Percentiles rank a stretch among this genome's conserved stretches.
phyloP scores from a whole-genome alignment of 1,140 invertebrate genomes.

The Pissodes strobi region DNA sequence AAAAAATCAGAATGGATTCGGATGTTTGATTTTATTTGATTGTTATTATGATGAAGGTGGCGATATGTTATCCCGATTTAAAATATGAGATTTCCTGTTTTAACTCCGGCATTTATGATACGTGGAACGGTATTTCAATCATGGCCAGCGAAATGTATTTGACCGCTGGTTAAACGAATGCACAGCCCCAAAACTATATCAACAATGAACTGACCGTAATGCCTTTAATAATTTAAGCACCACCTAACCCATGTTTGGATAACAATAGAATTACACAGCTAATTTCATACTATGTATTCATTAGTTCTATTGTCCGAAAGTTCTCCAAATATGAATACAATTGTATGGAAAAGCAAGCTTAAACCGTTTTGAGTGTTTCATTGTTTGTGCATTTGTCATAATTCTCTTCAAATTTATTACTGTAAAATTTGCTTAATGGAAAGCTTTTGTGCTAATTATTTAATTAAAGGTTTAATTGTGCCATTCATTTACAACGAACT shows the following conservation, averaged over 20 bases:
- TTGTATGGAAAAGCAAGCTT: constrained; percentile 23
- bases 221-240: constrained; percentile 20
- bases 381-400: constrained; percentile 35
- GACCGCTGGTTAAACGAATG: neutral
- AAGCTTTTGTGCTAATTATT: constrained; percentile 21
- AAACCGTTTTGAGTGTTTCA: constrained; percentile 28
- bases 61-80: too few relatives aligned
- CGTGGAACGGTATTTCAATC: too few relatives aligned
- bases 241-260: constrained; percentile 6
- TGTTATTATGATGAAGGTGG: too few relatives aligned
- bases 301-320: constrained; percentile 31
- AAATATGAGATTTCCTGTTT: too few relatives aligned
- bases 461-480: constrained; percentile 24
- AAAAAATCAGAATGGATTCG: too few relatives aligned
- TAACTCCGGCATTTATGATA: too few relatives aligned
- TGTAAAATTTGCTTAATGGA: constrained; percentile 20
- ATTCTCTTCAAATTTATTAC: constrained; percentile 25
- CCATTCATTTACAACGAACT: neutral
- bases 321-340: constrained; percentile 32
- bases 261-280: constrained; percentile 33
- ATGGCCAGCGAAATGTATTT: too few relatives aligned
- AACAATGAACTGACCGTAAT: constrained; percentile 1
- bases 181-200: neutral
- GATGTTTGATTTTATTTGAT: too few relatives aligned
- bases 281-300: constrained; percentile 26